These are phyloP conservation scores for Gonatopus flavifemur DNA, from an alignment of 1,140 invertebrate genomes.

Conservation along the genomic window DNA sequence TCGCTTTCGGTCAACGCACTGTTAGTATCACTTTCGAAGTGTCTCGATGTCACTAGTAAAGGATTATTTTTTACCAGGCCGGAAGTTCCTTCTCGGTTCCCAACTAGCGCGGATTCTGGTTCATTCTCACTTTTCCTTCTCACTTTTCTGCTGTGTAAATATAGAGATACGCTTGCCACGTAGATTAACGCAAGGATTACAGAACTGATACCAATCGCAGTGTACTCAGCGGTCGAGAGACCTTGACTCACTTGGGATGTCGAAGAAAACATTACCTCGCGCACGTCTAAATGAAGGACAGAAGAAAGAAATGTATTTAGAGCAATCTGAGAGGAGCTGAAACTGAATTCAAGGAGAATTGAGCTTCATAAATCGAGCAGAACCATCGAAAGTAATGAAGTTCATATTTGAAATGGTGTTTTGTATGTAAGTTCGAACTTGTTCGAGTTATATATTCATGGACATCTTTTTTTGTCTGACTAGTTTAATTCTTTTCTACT, in stretches of 20 bases:
- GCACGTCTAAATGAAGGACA: conserved; percentile 62
- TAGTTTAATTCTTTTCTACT: too few relatives aligned
- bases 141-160: conserved; percentile 67
- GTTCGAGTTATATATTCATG: too few relatives aligned
- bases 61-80: conserved; percentile 76
- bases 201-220: conserved; percentile 79
- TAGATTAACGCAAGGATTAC: conserved; percentile 80
- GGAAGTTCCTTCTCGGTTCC: conserved; percentile 54
- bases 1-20: conserved; percentile 51
- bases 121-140: conserved; percentile 41
- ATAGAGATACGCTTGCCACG: conserved; percentile 78
- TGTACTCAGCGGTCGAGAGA: conserved; percentile 70
- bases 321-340: too few relatives aligned
- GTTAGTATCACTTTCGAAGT: conserved; percentile 62
- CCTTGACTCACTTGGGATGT: conserved; percentile 65
- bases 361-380: too few relatives aligned
- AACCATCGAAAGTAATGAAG: too few relatives aligned
- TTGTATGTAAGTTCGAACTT: too few relatives aligned
- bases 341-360: too few relatives aligned
- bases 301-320: background rate
- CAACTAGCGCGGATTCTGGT: conserved; percentile 42
- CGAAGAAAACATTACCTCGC: conserved; percentile 75
- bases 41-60: conserved; percentile 62
- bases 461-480: too few relatives aligned
- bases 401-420: too few relatives aligned